Percentiles rank a stretch among this genome's conserved stretches.
These are phyloP conservation scores for Sebastes melanostomus DNA, from an alignment of 2,797 vertebrate genomes.

Conservation along the genomic window DNA sequence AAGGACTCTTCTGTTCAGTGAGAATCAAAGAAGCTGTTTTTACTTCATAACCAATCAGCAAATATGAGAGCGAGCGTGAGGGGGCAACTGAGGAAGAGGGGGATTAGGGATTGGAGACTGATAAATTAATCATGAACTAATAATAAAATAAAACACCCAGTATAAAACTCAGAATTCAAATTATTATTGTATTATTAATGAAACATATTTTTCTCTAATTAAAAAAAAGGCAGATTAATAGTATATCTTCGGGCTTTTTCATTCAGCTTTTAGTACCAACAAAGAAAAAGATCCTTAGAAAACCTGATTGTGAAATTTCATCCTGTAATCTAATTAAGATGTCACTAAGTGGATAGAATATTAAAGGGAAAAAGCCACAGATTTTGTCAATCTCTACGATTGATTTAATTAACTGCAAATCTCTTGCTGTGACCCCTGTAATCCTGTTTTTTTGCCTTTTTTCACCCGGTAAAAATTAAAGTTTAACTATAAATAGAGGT, in stretches of 20 bases:
- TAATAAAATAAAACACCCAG: background rate
- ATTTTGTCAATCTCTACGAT: constrained; percentile 73
- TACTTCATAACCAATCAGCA: background rate
- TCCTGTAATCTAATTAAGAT: constrained; percentile 68
- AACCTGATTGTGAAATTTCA: constrained; percentile 49
- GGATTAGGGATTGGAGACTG: background rate
- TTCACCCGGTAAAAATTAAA: constrained; percentile 81
- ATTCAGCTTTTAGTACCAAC: background rate
- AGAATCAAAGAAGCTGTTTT: constrained; percentile 5
- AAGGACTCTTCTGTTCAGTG: background rate
- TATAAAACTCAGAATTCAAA: background rate
- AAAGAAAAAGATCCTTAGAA: constrained; percentile 6
- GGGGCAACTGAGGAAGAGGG: background rate
- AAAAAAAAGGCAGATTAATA: background rate
- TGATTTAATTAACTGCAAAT: constrained; percentile 86
- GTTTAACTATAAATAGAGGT: constrained; percentile 86
- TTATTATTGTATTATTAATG: background rate
- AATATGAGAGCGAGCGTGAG: background rate
- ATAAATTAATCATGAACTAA: background rate
- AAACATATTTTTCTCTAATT: background rate
- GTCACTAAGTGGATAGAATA: constrained; percentile 57
- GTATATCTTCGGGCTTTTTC: background rate
- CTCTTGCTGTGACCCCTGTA: constrained; percentile 78
- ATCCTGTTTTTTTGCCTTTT: constrained; percentile 79
- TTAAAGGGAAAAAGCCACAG: constrained; percentile 63